phyloP scores from a whole-genome alignment of 2,888 invertebrate genomes.

The Hymenopus coronatus region DNA sequence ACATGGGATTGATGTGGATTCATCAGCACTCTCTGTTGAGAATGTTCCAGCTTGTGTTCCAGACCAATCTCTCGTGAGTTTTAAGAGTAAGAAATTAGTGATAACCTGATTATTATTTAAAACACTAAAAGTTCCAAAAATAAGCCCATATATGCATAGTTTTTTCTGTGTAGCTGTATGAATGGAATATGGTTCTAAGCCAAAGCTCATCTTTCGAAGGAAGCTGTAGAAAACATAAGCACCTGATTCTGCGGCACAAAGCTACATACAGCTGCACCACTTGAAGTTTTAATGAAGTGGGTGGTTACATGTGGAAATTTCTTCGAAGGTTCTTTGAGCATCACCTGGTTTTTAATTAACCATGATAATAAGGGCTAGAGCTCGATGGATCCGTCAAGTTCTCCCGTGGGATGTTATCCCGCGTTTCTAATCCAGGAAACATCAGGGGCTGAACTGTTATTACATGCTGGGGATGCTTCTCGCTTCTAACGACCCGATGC shows the following conservation, averaged over 20 bases:
- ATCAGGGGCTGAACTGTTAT: background rate
- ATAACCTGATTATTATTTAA: too few species aligned
- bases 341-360: background rate
- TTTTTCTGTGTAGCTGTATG: too few species aligned
- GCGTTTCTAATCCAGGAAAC: background rate
- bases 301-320: background rate
- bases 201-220: too few species aligned
- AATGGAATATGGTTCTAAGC: too few species aligned
- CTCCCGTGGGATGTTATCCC: background rate
- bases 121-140: too few species aligned
- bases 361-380: background rate
- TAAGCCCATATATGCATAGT: too few species aligned
- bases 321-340: background rate
- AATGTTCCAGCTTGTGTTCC: too few species aligned
- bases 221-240: too few species aligned
- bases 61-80: too few species aligned
- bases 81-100: too few species aligned
- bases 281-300: background rate
- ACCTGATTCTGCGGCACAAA: background rate
- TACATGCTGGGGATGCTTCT: background rate
- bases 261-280: background rate
- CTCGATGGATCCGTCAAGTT: background rate
- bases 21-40: too few species aligned
- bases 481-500: background rate
- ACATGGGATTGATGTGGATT: too few species aligned